Base-by-base conservation (phyloP, 2,113 vertebrate genomes). In the Enhydra lutris region DNA sequence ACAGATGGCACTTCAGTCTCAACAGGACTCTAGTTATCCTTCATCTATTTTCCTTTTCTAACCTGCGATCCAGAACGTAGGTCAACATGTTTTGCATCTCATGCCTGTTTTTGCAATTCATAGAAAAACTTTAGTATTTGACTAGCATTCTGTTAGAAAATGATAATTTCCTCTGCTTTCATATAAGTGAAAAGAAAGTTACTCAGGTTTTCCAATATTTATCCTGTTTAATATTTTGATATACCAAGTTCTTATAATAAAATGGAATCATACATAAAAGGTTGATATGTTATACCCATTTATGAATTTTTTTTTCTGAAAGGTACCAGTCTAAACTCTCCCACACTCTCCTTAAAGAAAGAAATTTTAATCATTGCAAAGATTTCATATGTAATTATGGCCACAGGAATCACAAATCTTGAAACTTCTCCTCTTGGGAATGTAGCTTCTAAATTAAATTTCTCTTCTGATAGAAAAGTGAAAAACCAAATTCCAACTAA, bases 1-100 rank as follows among this genome's bases (percentile, higher is more conserved):
- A 93, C 95, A 97, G 96, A 97, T 93, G 95, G 91, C 23, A 11
- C 89, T 86, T 89, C 10, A 34, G 1, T 55, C 39, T 91, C 94
- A 50, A 45, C 57, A 18, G 14, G 59, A 80, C 50, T 89, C 71
- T 45, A 83, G 59, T 36, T 95, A 45, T 52, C 78, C 65, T 97
- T 95, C 94, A 73, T 91, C 87, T 93, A 47, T 45, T 96, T 97
- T 63, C 39, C 50, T 86, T 57, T 79, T 76, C 71, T 95, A 86
- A 76, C 21, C 11, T 78, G 36, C n/a, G 50, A 96, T 78, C 76
- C 96, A 80, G 78, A 96, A 94, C 34, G 45, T 67, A 36, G 26
- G 71, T 78, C 85, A 89, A 36, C 82, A 78, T 36, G 63, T 69
- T 79, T 82, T 73, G 13, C 13, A 45, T 86, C 82, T 91, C 63